phyloP scores from a whole-genome alignment of 2,888 invertebrate species.

The Xiphydria camelus region DNA sequence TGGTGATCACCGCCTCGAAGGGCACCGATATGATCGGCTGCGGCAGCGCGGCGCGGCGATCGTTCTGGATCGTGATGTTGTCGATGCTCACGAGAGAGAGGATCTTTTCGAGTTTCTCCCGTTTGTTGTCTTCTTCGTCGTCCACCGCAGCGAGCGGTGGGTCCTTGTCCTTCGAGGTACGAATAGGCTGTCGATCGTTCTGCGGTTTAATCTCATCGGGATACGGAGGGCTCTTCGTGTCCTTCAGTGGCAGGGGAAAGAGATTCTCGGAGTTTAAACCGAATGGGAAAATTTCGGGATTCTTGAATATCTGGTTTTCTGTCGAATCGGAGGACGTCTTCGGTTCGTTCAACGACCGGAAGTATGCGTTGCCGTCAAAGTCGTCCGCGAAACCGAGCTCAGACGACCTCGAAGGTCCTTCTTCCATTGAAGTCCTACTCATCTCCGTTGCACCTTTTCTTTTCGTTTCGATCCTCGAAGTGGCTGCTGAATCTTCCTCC shows the following conservation, averaged over 20 bases:
- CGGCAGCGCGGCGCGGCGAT: too few relatives aligned
- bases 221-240: neutral
- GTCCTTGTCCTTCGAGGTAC: neutral
- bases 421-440: neutral
- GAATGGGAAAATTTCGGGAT: neutral
- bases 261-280: neutral
- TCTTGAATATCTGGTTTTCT: neutral
- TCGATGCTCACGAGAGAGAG: neutral
- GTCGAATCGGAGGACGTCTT: too few relatives aligned
- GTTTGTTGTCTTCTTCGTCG: neutral
- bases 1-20: conserved; percentile 51
- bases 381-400: too few relatives aligned
- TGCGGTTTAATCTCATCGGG: neutral
- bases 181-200: neutral
- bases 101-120: too few relatives aligned
- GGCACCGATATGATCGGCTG: conserved; percentile 48
- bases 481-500: too few relatives aligned
- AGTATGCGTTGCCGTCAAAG: too few relatives aligned
- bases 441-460: too few relatives aligned
- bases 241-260: neutral
- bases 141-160: neutral
- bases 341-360: too few relatives aligned
- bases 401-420: too few relatives aligned
- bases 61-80: neutral
- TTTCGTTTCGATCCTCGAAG: neutral